A percentile compares a stretch with the other conserved stretches of the same genome.
Evolutionary conservation across 1,140 invertebrate species (phyloP).

Genomic region (Sitobion miscanthi): DNA sequence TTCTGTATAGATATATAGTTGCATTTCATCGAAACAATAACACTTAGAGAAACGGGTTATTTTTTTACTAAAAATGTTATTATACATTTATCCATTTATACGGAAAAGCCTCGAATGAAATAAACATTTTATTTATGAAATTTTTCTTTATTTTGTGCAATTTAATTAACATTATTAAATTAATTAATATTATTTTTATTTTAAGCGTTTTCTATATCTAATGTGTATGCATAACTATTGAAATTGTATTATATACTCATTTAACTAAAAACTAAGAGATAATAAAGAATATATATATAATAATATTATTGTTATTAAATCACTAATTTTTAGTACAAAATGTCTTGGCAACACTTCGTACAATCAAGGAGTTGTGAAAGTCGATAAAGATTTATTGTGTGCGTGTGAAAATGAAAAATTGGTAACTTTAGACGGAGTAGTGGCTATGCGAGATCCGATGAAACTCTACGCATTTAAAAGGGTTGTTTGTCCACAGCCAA

Average conservation of each 20-base stretch:
- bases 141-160: not conserved
- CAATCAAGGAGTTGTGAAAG: not conserved
- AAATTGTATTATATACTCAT: not conserved
- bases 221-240: not conserved
- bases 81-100: no score
- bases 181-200: not conserved
- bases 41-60: not conserved
- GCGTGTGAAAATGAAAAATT: not conserved
- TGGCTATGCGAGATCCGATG: not conserved
- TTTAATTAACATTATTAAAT: not conserved
- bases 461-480: not conserved
- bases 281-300: not conserved
- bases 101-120: no score
- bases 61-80: no score
- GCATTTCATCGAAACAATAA: not conserved
- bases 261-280: not conserved
- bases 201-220: not conserved
- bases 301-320: not conserved
- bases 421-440: slow-evolving; percentile 18
- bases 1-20: not conserved
- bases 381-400: not conserved
- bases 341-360: not conserved
- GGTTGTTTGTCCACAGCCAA: not conserved
- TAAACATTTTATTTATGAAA: not conserved
- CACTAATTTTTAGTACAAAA: not conserved